These are phyloP conservation scores for Tamias sibiricus DNA, from an alignment of 2,113 vertebrate species.

Conservation along the genomic window DNA sequence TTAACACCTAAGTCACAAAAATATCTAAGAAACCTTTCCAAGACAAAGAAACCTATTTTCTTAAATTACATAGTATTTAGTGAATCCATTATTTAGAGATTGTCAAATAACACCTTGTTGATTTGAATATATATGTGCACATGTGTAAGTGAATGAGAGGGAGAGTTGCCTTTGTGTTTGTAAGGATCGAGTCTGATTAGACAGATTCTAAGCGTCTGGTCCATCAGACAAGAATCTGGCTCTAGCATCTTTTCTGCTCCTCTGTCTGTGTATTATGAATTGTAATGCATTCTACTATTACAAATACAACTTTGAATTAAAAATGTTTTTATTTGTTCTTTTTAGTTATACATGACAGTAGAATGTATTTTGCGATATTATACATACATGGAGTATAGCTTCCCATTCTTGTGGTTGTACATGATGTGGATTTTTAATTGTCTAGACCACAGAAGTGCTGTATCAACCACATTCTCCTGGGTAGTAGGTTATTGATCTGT, in stretches of 20 bases:
- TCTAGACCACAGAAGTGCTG: neutral
- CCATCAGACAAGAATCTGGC: neutral
- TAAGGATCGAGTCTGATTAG: neutral
- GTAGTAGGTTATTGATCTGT: neutral
- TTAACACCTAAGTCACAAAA: neutral
- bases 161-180: neutral
- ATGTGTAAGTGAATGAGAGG: neutral
- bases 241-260: neutral
- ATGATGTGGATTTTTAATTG: neutral
- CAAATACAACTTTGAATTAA: no score
- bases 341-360: no score
- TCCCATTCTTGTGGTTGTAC: no score
- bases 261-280: no score
- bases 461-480: neutral
- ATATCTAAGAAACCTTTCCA: neutral
- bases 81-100: neutral
- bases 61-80: neutral
- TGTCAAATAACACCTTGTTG: neutral
- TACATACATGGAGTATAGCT: no score
- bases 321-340: no score
- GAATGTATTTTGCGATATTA: no score
- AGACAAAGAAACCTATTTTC: neutral
- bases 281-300: no score
- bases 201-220: neutral
- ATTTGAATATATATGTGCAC: neutral